Conservation (phyloP, 2,888 invertebrate species). For the Trachelus iudaicus region DNA sequence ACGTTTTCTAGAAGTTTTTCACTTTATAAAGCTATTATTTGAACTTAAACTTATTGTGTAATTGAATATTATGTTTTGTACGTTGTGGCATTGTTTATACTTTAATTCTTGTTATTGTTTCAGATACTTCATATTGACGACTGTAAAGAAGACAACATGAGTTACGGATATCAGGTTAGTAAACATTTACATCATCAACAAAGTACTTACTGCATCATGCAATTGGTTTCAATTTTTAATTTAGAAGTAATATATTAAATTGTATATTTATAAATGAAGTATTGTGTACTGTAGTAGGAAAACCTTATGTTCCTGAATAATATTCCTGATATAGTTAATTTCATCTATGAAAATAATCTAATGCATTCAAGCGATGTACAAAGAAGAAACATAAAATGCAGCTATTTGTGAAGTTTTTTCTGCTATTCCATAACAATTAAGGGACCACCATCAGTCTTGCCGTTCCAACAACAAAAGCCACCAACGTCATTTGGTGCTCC, state of each 20-base stretch:
- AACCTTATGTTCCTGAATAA: not conserved
- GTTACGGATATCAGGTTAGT: constrained; percentile 61
- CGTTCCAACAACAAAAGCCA: constrained; percentile 49
- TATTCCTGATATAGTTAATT: not conserved
- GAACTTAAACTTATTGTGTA: too few species aligned
- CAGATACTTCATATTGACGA: not conserved
- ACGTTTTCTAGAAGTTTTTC: not conserved
- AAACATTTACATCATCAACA: constrained; percentile 1
- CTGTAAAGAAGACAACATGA: constrained; percentile 42
- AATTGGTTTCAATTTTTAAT: not conserved
- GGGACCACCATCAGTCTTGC: constrained; percentile 56
- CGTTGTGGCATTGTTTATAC: not conserved
- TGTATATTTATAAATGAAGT: not conserved
- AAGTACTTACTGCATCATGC: not conserved
- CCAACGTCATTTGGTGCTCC: constrained; percentile 59
- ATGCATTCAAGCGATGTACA: not conserved
- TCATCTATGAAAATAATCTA: not conserved
- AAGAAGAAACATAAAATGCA: not conserved
- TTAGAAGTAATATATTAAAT: not conserved
- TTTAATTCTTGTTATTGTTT: not conserved
- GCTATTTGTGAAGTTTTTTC: constrained; percentile 10
- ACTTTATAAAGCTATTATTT: not conserved
- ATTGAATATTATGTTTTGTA: too few species aligned
- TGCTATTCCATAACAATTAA: constrained; percentile 32
- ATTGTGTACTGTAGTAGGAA: not conserved